Evolutionary conservation across 2,113 vertebrate species (phyloP).

Genomic region (Ammodytes dubius): DNA sequence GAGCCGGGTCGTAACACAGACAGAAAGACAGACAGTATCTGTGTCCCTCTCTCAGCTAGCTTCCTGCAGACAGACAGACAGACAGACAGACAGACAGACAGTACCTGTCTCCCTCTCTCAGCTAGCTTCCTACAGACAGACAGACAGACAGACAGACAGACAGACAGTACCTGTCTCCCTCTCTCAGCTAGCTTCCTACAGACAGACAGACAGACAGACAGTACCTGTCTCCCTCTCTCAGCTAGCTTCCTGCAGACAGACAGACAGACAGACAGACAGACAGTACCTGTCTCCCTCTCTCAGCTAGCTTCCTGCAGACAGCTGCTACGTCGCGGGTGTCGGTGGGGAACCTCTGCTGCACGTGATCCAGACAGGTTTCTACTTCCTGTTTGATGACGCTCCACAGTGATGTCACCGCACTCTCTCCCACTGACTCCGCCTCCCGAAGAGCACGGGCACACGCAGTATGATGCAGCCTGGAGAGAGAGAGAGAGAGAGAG

Average conservation of each 20-base stretch:
- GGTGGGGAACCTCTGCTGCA: constrained; percentile 93
- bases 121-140: too few species aligned
- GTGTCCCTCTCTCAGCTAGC: too few species aligned
- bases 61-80: constrained; percentile 1
- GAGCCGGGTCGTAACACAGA: too few species aligned
- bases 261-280: background rate
- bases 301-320: constrained; percentile 91
- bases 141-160: too few species aligned
- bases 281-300: constrained; percentile 90
- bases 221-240: background rate
- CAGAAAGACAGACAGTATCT: too few species aligned
- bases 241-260: too few species aligned
- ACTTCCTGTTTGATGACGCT: constrained; percentile 87
- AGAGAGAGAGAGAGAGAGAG: background rate
- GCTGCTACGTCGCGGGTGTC: constrained; percentile 90
- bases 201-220: background rate
- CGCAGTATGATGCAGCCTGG: constrained; percentile 82
- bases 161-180: background rate
- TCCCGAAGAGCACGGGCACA: constrained; percentile 93
- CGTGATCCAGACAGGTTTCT: constrained; percentile 93
- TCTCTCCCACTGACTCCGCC: constrained; percentile 92
- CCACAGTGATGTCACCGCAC: constrained; percentile 92
- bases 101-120: too few species aligned
- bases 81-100: background rate
- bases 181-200: too few species aligned